phyloP scores from a whole-genome alignment of 92 coral and sea anemone species.

The Zoanthus sansibaricus region DNA sequence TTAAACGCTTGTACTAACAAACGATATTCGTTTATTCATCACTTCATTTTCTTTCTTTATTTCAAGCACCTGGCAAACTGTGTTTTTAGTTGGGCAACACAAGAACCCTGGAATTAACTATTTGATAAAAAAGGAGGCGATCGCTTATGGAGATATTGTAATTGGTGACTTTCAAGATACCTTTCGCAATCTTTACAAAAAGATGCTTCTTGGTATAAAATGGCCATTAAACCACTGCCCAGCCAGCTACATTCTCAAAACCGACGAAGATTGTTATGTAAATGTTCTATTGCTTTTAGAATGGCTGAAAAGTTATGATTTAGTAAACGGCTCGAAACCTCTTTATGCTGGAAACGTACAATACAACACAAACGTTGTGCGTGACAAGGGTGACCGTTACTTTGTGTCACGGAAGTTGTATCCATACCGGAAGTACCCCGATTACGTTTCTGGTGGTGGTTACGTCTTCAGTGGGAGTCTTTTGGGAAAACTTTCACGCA shows the following conservation, averaged over 20 bases:
- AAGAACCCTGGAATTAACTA: constrained; percentile 66
- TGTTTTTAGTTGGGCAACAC: constrained; percentile 77
- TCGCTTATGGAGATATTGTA: constrained; percentile 74
- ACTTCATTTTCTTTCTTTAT: not conserved
- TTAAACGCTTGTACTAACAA: no score
- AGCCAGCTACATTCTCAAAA: constrained; percentile 76
- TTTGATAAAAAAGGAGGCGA: constrained; percentile 74
- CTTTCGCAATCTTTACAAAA: constrained; percentile 70
- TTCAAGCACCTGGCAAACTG: constrained; percentile 80
- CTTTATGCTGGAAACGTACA: constrained; percentile 83
- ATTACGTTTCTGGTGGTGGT: constrained; percentile 87
- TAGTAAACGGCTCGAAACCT: constrained; percentile 56
- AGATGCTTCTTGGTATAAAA: constrained; percentile 69
- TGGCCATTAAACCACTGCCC: constrained; percentile 72
- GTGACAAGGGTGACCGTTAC: constrained; percentile 71
- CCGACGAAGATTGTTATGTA: constrained; percentile 86
- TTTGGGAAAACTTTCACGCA: constrained; percentile 56
- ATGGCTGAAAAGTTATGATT: constrained; percentile 73
- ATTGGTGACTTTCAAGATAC: constrained; percentile 80
- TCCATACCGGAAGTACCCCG: constrained; percentile 52
- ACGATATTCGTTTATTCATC: no score
- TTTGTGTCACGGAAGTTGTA: constrained; percentile 64
- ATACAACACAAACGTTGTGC: constrained; percentile 62
- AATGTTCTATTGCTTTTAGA: constrained; percentile 70
- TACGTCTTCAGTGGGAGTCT: constrained; percentile 81